phyloP scores from a whole-genome alignment of 2,888 invertebrate genomes.

The Amphipoea oculea region DNA sequence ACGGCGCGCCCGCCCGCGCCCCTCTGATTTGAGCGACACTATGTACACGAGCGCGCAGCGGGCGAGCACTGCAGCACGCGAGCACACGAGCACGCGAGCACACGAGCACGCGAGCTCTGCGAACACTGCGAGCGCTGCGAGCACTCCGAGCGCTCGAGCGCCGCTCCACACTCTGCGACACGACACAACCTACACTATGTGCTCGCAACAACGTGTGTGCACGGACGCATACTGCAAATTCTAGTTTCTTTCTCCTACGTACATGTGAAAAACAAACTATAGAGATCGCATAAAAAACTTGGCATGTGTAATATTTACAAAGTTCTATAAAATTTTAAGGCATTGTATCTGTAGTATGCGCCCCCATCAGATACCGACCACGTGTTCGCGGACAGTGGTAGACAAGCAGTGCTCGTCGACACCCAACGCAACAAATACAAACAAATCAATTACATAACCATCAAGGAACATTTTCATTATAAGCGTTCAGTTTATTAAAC shows the following conservation, averaged over 20 bases:
- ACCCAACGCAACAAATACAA: conserved; percentile 47
- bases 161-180: conserved; percentile 16
- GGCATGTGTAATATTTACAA: conserved; percentile 63
- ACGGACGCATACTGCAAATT: conserved; percentile 54
- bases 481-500: conserved; percentile 65
- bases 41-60: conserved; percentile 77
- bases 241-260: conserved; percentile 39
- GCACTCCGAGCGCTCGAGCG: conserved; percentile 7
- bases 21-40: conserved; percentile 75
- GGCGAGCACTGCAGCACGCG: conserved; percentile 31
- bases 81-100: background rate
- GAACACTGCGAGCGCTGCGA: conserved; percentile 13
- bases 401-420: conserved; percentile 45
- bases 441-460: conserved; percentile 61
- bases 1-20: conserved; percentile 73
- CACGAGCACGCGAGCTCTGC: background rate
- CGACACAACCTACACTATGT: conserved; percentile 34
- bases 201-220: conserved; percentile 34
- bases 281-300: conserved; percentile 61
- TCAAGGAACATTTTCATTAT: conserved; percentile 68
- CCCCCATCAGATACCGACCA: conserved; percentile 34
- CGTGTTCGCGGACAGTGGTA: conserved; percentile 24
- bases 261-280: conserved; percentile 52
- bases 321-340: conserved; percentile 58
- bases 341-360: conserved; percentile 60